A percentile compares a stretch with the other conserved stretches of the same genome.
These are phyloP conservation scores for Scomber japonicus DNA, from an alignment of 2,113 vertebrate genomes.

Conservation along the genomic window DNA sequence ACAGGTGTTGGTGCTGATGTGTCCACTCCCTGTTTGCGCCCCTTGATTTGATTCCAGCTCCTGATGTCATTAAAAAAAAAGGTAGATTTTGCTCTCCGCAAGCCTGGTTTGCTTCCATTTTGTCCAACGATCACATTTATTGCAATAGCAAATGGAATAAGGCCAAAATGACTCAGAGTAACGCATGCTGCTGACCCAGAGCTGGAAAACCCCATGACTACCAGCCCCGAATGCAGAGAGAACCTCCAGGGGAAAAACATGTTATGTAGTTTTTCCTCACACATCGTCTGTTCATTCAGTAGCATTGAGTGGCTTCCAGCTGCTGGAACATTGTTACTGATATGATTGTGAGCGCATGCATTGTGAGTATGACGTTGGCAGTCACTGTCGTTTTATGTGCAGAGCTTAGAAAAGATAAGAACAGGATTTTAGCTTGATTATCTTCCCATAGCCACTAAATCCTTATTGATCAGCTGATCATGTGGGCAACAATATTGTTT, in stretches of 20 bases:
- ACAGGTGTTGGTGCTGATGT: neutral
- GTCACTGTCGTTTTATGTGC: neutral
- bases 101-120: neutral
- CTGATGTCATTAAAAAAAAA: neutral
- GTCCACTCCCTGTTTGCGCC: neutral
- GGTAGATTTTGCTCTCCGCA: neutral
- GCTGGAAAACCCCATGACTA: slow-evolving; percentile 55
- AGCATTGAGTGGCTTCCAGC: neutral
- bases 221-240: slow-evolving; percentile 19
- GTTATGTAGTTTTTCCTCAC: slow-evolving; percentile 16
- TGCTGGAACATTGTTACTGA: neutral
- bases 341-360: slow-evolving; percentile 9
- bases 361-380: slow-evolving; percentile 16
- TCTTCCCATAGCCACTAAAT: neutral
- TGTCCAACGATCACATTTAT: slow-evolving; percentile 30
- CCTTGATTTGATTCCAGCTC: slow-evolving; percentile 5
- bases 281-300: slow-evolving; percentile 3
- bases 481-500: neutral
- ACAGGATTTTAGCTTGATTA: slow-evolving; percentile 9
- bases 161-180: slow-evolving; percentile 50
- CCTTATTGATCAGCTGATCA: neutral
- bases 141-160: slow-evolving; percentile 14
- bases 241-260: slow-evolving; percentile 1
- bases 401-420: slow-evolving; percentile 21
- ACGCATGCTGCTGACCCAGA: slow-evolving; percentile 20